Conservation (phyloP, 2,797 vertebrate genomes). For the Cuculus canorus region DNA sequence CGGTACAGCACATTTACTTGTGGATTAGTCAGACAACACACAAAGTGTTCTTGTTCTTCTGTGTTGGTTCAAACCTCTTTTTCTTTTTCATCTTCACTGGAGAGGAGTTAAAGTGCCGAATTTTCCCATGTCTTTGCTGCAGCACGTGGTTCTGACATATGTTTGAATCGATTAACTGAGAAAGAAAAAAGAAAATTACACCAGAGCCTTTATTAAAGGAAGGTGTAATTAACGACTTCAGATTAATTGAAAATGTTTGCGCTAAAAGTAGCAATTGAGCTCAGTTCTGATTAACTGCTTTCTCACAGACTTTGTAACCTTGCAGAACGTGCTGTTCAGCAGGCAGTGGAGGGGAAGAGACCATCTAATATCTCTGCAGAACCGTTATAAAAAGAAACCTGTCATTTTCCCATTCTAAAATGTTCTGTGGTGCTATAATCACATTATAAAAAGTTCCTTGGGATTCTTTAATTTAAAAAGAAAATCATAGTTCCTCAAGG, state of each 20-base stretch:
- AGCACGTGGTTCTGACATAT: background rate
- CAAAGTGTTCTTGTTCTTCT: background rate
- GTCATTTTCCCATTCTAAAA: background rate
- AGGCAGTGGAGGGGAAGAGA: background rate
- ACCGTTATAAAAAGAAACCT: background rate
- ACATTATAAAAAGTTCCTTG: background rate
- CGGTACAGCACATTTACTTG: background rate
- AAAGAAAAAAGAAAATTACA: slow-evolving; percentile 27
- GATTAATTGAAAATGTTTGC: slow-evolving; percentile 72
- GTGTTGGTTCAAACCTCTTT: background rate
- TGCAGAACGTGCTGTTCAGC: background rate
- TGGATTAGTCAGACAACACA: rapidly evolving
- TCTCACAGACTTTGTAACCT: background rate
- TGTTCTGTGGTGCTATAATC: background rate
- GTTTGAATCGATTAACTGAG: slow-evolving; percentile 53
- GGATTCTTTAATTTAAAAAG: background rate
- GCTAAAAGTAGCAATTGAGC: slow-evolving; percentile 56
- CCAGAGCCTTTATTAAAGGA: slow-evolving; percentile 59
- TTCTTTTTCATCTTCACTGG: background rate
- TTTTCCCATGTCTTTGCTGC: background rate
- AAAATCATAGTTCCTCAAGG: background rate
- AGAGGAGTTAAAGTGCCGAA: background rate
- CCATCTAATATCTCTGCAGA: background rate
- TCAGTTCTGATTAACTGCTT: background rate
- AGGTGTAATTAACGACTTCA: slow-evolving; percentile 71